These are phyloP conservation scores for Tamias sibiricus DNA, from an alignment of 2,113 vertebrate species.

Conservation along the genomic window DNA sequence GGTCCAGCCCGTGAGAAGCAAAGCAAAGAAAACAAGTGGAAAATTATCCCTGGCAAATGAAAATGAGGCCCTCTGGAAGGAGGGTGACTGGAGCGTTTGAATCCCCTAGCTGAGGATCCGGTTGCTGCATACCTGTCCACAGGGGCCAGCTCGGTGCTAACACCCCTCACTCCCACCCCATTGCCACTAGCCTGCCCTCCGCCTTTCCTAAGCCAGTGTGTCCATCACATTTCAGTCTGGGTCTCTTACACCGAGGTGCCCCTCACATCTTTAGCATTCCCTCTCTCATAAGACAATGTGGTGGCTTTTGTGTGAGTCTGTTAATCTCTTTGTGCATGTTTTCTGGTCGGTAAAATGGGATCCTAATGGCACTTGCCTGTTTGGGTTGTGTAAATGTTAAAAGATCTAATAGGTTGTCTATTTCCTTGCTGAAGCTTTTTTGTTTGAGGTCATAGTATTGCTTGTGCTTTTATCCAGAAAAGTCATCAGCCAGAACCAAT, in stretches of 20 bases:
- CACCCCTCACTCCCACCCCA: too few species aligned
- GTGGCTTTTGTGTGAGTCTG: neutral
- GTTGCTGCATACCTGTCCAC: neutral
- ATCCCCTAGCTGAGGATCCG: neutral
- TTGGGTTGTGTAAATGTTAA: neutral
- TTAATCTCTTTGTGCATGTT: neutral
- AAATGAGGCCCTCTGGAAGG: neutral
- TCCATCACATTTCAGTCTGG: neutral
- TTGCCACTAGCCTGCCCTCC: rapidly evolving
- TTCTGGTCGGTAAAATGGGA: neutral
- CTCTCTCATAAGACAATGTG: neutral
- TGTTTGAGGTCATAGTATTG: neutral
- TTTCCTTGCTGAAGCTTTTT: neutral
- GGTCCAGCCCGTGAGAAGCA: neutral
- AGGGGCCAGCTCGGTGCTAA: too few species aligned
- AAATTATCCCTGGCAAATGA: neutral
- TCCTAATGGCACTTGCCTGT: neutral
- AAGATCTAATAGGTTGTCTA: neutral
- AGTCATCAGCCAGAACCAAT: neutral
- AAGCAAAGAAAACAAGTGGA: neutral
- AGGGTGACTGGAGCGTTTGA: neutral
- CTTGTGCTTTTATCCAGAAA: neutral
- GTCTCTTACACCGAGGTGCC: neutral
- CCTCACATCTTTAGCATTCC: neutral
- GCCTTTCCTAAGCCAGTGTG: neutral